Evolutionary conservation across 2,888 invertebrate species (phyloP), one percentile per base, ranked within the genome.

Genomic region (Melikaiella ostensackeni): DNA sequence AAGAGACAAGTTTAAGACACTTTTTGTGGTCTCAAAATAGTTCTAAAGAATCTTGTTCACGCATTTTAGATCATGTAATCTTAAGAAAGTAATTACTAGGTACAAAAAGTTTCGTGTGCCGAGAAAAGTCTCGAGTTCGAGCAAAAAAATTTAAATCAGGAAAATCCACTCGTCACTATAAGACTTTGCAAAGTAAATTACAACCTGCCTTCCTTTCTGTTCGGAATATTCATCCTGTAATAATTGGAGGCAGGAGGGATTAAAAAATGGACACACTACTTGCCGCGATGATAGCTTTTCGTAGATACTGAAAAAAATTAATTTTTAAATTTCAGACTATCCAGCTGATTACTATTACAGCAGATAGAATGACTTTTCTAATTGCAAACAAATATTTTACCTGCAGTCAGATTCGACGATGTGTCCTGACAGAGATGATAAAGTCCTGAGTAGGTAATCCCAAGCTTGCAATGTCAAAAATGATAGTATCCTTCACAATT

Each of bases 361-460:
- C 2, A 66, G 27, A 66, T 46, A 16, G n/a, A 42, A 16, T 46
- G 11, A 30, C 38, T 42, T 64, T 42, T 6, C 27, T 8, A 46
- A 46, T 46, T 9, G 35, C 13, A 64, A 64, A 42, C 19, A 35
- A 62, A 64, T 64, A 64, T 42, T 64, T 64, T 64, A 64, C 64
- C 64, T 38, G 11, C 16, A 42, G 42, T n/a, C 42, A 64, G 64
- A 24, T 64, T 21, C 42, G 42, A 64, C 13, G 42, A 50, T 50
- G 50, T n/a, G n/a, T n/a, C n/a, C n/a, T n/a, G n/a, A n/a, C n/a
- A n/a, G n/a, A n/a, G n/a, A n/a, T n/a, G n/a, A n/a, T n/a, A n/a
- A n/a, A 6, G 50, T 50, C 46, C 46, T 3, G 46, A 46, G 19
- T 46, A 7, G 33, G 33, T 33, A 33, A 33, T 33, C 8, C 33